Base-by-base conservation (phyloP, 2,888 invertebrate genomes). In the Amphipoea oculea region DNA sequence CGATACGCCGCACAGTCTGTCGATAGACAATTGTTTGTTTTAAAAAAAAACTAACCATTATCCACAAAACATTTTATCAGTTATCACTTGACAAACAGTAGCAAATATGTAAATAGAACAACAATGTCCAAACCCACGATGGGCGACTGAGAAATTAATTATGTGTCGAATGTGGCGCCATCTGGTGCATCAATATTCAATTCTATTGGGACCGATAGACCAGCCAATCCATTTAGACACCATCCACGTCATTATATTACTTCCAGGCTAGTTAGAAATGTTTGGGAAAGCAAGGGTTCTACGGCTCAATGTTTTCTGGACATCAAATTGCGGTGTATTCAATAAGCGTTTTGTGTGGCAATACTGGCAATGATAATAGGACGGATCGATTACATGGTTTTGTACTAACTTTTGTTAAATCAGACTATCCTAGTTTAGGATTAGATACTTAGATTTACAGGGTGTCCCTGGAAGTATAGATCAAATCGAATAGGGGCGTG, bases 131-230 rank as follows among this genome's bases (percentile, higher is more conserved):
- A 89, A 89, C 89, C 91, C 89, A 88, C 86, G 81, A 90, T 88
- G 89, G 91, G 88, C 93, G 90, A 92, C 92, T 92, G 92, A 92
- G 94, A 95, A 94, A 96, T 96, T 96, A 96, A 96, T 96, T 96
- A 96, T 96, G 95, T 95, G 95, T 93, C 92, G 93, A 95, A 93
- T 94, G 93, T 93, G 93, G 91, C 91, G 94, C 95, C 96, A 96
- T 96, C 96, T 96, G 95, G 91, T 93, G 92, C 94, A 95, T 96
- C 95, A 95, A 96, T 96, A 96, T 96, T 96, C 95, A 95, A 96
- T 96, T 94, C 94, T 93, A 94, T 95, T 93, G 94, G 94, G 94
- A 92, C 90, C 92, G 91, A 92, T 92, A 90, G 91, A 88, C 85
- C 85, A 86, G 89, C 90, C 91, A 83, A 89, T 89, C 84, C 85